These are phyloP conservation scores for Hoplostethus mediterraneus DNA, from an alignment of 2,797 vertebrate genomes.

Conservation along the genomic window DNA sequence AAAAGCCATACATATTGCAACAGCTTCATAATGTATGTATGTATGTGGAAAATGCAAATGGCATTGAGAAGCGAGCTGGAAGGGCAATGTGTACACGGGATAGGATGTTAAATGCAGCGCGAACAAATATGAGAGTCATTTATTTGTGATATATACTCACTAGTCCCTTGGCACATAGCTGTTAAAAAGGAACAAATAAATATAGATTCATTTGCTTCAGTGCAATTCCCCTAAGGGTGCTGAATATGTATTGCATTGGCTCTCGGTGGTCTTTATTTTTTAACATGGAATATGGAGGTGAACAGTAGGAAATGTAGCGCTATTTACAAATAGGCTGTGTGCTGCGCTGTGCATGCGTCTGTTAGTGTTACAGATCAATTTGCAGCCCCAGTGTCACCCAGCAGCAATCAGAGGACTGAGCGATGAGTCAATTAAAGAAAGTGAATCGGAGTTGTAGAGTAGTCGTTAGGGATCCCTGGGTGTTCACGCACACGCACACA, in stretches of 20 bases:
- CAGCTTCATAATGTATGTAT: constrained; percentile 66
- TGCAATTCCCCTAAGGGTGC: constrained; percentile 48
- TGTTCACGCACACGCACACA: background rate
- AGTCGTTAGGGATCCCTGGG: background rate
- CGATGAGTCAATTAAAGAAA: constrained; percentile 23
- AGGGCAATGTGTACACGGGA: constrained; percentile 44
- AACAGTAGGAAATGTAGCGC: constrained; percentile 19
- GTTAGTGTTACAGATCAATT: background rate
- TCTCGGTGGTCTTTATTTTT: constrained; percentile 41
- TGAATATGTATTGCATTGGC: constrained; percentile 48
- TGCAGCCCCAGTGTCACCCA: background rate
- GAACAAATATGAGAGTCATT: constrained; percentile 64
- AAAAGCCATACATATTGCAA: constrained; percentile 67
- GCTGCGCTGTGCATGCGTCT: background rate
- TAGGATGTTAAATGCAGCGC: constrained; percentile 49
- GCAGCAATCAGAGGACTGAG: background rate
- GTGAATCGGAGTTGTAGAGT: constrained; percentile 9
- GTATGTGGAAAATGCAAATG: constrained; percentile 68
- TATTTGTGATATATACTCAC: constrained; percentile 54
- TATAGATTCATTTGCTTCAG: constrained; percentile 59
- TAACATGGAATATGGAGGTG: constrained; percentile 23
- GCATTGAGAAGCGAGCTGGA: constrained; percentile 45
- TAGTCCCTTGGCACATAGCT: constrained; percentile 34
- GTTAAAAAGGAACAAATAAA: constrained; percentile 61
- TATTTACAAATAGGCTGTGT: constrained; percentile 6